Evolutionary conservation across 2,113 vertebrate species (phyloP).

Genomic region (Leptobrachium leishanense): DNA sequence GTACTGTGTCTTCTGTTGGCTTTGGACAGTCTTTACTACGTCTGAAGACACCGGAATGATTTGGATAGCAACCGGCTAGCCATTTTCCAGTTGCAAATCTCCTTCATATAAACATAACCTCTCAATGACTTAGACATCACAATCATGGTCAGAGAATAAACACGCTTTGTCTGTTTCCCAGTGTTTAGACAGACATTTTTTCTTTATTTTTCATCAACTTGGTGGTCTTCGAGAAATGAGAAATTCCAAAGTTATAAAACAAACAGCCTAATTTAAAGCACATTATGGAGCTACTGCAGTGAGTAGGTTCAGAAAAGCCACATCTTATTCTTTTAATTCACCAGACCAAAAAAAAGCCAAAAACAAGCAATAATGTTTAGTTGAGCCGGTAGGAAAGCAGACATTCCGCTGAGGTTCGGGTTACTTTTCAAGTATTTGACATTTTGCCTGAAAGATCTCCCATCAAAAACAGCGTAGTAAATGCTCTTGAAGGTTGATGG

Average conservation of each 20-base stretch:
- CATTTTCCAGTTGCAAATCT: slow-evolving; percentile 36
- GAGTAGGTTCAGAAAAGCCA: neutral
- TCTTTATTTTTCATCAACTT: slow-evolving; percentile 32
- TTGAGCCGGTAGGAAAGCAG: neutral
- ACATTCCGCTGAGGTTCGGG: neutral
- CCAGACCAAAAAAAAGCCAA: neutral
- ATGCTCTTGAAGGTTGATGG: neutral
- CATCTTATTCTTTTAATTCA: neutral
- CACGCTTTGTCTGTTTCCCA: slow-evolving; percentile 1
- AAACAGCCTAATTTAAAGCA: slow-evolving; percentile 30
- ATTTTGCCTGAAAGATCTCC: neutral
- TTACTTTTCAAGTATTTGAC: neutral
- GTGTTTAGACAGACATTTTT: slow-evolving; percentile 16
- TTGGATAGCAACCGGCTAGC: slow-evolving; percentile 13
- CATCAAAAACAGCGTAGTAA: neutral
- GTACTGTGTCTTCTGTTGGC: slow-evolving; percentile 14
- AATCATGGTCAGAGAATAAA: slow-evolving; percentile 28
- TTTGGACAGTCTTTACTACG: slow-evolving; percentile 28
- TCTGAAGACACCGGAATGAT: slow-evolving; percentile 18
- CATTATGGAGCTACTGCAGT: neutral
- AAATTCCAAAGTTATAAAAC: slow-evolving; percentile 17
- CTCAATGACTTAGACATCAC: slow-evolving; percentile 34
- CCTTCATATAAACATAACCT: slow-evolving; percentile 34
- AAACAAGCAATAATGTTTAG: neutral
- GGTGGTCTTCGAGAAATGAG: slow-evolving; percentile 34